These are phyloP conservation scores for Lytechinus variegatus DNA, from an alignment of 35 echinoderm and acorn worm species.

Conservation along the genomic window DNA sequence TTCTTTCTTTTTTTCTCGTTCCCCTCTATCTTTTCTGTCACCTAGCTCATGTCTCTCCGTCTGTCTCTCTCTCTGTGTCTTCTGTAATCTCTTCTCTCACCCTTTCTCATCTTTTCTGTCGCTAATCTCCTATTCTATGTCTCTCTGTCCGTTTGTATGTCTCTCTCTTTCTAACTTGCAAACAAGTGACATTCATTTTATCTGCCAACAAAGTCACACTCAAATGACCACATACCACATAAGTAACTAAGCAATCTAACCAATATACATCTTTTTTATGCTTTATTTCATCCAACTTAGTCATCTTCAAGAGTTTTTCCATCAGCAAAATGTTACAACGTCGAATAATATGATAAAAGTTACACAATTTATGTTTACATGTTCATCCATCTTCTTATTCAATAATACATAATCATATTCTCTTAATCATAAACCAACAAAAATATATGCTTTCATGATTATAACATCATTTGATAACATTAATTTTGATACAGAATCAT, in stretches of 20 bases:
- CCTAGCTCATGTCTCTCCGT: neutral
- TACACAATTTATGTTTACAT: constrained; percentile 21
- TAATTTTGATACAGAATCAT: neutral
- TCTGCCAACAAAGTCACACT: too few relatives aligned
- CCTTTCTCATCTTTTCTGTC: too few relatives aligned
- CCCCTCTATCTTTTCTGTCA: neutral
- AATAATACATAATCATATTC: too few relatives aligned
- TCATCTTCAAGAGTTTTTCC: neutral
- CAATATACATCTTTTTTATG: neutral
- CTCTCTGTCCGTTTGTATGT: too few relatives aligned
- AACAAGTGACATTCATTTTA: too few relatives aligned
- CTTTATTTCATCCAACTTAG: neutral
- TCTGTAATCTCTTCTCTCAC: neutral
- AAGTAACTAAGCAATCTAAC: neutral
- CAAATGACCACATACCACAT: too few relatives aligned
- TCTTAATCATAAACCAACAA: constrained; percentile 10
- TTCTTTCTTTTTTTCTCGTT: neutral
- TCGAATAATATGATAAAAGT: neutral
- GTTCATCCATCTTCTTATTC: neutral
- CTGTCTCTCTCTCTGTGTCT: neutral
- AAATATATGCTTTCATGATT: neutral
- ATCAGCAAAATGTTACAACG: neutral
- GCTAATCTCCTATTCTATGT: too few relatives aligned
- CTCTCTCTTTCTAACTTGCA: neutral
- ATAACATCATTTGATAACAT: neutral